Conservation (phyloP, 2,113 vertebrate species). For the Python bivittatus region DNA sequence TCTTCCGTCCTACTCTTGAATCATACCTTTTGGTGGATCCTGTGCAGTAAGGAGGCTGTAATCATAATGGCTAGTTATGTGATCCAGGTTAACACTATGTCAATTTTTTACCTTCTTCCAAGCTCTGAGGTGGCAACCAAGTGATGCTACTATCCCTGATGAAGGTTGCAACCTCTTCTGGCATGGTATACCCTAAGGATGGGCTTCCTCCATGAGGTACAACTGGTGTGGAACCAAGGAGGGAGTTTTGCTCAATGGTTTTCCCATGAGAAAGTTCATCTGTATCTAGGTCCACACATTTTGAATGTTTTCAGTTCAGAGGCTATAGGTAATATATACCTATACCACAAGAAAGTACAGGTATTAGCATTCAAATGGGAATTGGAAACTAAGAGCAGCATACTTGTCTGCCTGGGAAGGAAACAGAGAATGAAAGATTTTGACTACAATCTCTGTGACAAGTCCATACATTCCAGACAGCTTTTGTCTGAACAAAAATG, state of each 20-base stretch:
- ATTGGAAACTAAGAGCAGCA: slow-evolving; percentile 27
- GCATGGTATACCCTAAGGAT: neutral
- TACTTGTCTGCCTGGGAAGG: slow-evolving; percentile 40
- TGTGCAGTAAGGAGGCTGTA: neutral
- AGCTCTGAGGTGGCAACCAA: neutral
- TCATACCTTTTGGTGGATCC: neutral
- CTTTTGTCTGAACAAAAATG: slow-evolving; percentile 72
- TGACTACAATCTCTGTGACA: slow-evolving; percentile 63
- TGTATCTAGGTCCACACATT: neutral
- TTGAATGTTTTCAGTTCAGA: neutral
- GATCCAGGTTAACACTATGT: neutral
- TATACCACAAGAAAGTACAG: neutral
- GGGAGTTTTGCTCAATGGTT: neutral
- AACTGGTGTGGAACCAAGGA: neutral
- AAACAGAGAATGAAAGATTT: slow-evolving; percentile 8
- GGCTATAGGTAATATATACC: neutral
- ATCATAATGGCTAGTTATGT: neutral
- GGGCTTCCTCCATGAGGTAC: neutral
- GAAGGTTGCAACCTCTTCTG: neutral
- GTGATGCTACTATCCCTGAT: neutral
- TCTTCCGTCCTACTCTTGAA: neutral
- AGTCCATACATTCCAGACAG: slow-evolving; percentile 69
- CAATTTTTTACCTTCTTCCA: neutral
- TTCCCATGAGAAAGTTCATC: neutral
- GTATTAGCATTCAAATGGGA: slow-evolving; percentile 8